A percentile compares a stretch with the other conserved stretches of the same genome.
Conservation (phyloP, 1,140 invertebrate genomes). For the Drosophila seguyi region DNA sequence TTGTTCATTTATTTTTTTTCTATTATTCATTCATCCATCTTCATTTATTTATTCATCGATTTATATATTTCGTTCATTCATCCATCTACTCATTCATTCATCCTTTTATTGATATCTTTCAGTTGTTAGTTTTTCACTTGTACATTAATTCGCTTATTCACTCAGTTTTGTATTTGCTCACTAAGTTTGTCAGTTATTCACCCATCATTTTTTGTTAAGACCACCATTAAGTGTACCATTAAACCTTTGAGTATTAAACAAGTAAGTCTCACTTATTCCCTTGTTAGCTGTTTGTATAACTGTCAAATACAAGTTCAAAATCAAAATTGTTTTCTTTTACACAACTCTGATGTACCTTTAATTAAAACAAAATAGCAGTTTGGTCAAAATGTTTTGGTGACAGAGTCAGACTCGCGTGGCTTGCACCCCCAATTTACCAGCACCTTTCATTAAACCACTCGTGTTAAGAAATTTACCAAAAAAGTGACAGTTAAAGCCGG, state of each 20-base stretch:
- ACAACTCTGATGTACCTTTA: not conserved
- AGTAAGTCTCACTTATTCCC: too few relatives aligned
- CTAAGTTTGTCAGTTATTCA: too few relatives aligned
- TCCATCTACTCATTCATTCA: not conserved
- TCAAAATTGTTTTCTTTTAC: too few relatives aligned
- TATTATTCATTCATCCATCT: not conserved
- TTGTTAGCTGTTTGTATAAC: too few relatives aligned
- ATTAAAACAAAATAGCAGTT: not conserved
- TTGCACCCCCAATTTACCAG: not conserved
- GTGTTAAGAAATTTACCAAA: slow-evolving; percentile 18
- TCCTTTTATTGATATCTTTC: not conserved
- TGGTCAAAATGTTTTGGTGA: not conserved
- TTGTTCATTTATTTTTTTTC: not conserved
- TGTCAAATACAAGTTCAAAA: not conserved
- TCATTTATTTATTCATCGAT: not conserved
- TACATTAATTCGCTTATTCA: not conserved
- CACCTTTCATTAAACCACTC: slow-evolving; percentile 19
- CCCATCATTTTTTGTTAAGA: too few relatives aligned
- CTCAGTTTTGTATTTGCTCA: too few relatives aligned
- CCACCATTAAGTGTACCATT: too few relatives aligned
- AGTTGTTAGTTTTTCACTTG: not conserved
- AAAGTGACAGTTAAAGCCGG: slow-evolving; percentile 60
- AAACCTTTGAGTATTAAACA: too few relatives aligned
- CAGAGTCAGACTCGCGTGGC: not conserved
- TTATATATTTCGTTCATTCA: not conserved